Conservation (phyloP, 2,113 vertebrate genomes). For the Ariopsis seemanni region DNA sequence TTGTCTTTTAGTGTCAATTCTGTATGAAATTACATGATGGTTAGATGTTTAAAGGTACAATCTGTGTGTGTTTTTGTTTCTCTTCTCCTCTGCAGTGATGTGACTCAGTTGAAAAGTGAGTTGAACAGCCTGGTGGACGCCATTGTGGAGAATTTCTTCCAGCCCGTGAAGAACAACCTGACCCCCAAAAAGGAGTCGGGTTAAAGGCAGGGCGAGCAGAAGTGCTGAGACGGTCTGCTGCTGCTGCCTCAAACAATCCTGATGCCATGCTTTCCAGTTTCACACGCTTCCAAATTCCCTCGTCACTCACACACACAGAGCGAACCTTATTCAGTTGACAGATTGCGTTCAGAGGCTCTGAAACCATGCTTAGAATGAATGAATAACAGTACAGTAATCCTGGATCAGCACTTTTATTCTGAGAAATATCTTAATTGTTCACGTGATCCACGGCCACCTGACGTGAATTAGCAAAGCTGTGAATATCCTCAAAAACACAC, state of each 20-base stretch:
- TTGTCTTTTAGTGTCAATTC: too few species aligned
- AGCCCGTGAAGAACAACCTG: conserved; percentile 89
- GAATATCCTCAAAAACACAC: neutral
- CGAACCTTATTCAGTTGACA: too few species aligned
- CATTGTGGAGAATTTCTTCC: conserved; percentile 90
- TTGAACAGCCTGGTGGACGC: conserved; percentile 82
- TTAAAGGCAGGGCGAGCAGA: neutral
- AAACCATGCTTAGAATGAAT: neutral
- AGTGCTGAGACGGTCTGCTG: neutral
- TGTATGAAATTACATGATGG: too few species aligned
- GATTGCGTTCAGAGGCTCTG: neutral
- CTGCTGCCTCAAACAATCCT: neutral
- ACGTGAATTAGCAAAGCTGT: neutral
- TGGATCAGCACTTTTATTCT: neutral
- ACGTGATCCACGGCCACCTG: neutral
- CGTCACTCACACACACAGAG: too few species aligned
- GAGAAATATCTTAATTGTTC: neutral
- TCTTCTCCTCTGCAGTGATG: conserved; percentile 73
- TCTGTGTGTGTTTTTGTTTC: neutral
- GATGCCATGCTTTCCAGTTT: neutral
- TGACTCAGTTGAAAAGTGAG: conserved; percentile 83
- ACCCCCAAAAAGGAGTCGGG: conserved; percentile 80
- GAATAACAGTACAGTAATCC: too few species aligned
- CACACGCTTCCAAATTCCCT: neutral
- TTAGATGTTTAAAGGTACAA: neutral